Evolutionary conservation across 2,888 invertebrate species (phyloP).

Genomic region (Hirtodrosophila duncani): DNA sequence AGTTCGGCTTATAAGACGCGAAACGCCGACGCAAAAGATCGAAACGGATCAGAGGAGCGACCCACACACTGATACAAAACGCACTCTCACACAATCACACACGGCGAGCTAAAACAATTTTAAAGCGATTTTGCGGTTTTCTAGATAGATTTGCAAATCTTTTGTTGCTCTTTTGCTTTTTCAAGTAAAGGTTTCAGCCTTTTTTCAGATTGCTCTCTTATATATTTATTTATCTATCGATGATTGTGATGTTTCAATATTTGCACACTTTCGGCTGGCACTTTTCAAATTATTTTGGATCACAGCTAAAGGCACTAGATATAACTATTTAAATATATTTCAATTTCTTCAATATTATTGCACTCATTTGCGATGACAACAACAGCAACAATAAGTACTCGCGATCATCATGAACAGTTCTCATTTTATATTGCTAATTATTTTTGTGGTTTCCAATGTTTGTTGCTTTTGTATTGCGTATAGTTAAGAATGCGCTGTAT

Average conservation of each 20-base stretch:
- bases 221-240: too few species aligned
- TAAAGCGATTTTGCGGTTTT: conserved; percentile 67
- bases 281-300: too few species aligned
- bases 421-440: conserved; percentile 36
- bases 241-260: too few species aligned
- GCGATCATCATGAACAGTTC: conserved; percentile 32
- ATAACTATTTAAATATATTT: too few species aligned
- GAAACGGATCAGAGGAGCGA: conserved; percentile 54
- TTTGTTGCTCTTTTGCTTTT: conserved; percentile 5
- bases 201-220: too few species aligned
- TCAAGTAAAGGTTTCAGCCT: too few species aligned
- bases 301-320: too few species aligned
- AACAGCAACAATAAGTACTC: conserved; percentile 16
- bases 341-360: conserved; percentile 18
- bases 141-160: conserved; percentile 44
- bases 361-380: conserved; percentile 12
- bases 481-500: too few species aligned
- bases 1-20: conserved; percentile 65
- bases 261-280: too few species aligned
- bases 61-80: conserved; percentile 27
- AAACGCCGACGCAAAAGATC: conserved; percentile 37
- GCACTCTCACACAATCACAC: conserved; percentile 18
- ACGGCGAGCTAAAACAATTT: conserved; percentile 43
- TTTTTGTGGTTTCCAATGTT: conserved; percentile 24
- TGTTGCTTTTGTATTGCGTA: conserved; percentile 35